These are phyloP conservation scores for Yponomeuta evonymella DNA, from an alignment of 2,888 invertebrate genomes.

Conservation along the genomic window DNA sequence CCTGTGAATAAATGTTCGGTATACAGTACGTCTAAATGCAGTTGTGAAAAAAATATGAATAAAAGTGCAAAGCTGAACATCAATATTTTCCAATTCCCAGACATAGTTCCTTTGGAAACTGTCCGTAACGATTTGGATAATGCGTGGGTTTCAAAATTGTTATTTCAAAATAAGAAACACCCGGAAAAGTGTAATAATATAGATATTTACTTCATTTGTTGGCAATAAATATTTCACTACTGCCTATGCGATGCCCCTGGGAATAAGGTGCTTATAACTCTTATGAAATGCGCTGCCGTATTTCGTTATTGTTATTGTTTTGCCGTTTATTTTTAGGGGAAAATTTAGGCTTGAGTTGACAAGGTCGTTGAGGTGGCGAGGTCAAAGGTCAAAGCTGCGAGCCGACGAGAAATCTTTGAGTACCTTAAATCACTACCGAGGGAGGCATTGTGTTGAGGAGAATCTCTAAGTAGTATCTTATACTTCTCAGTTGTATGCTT, in stretches of 20 bases:
- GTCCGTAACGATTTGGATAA: too few relatives aligned
- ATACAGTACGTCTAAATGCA: too few relatives aligned
- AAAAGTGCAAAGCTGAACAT: too few relatives aligned
- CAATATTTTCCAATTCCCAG: too few relatives aligned
- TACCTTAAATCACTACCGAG: constrained; percentile 2
- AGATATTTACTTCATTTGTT: not conserved
- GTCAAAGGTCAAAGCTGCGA: not conserved
- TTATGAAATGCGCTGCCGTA: not conserved
- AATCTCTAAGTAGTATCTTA: not conserved
- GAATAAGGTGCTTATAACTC: not conserved
- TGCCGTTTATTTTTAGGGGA: not conserved
- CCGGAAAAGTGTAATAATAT: not conserved
- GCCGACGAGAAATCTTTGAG: not conserved
- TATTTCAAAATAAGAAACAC: not conserved
- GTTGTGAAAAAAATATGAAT: too few relatives aligned
- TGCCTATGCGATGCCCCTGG: not conserved
- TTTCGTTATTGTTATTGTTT: constrained; percentile 6
- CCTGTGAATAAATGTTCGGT: too few relatives aligned
- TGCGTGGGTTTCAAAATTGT: too few relatives aligned
- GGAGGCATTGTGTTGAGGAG: not conserved
- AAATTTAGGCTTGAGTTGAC: not conserved
- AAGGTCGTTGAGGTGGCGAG: not conserved
- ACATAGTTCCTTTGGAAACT: too few relatives aligned
- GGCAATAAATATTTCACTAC: not conserved
- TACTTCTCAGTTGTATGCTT: not conserved